These are phyloP conservation scores for Ara ararauna DNA, from an alignment of 2,797 vertebrate genomes.

Conservation along the genomic window DNA sequence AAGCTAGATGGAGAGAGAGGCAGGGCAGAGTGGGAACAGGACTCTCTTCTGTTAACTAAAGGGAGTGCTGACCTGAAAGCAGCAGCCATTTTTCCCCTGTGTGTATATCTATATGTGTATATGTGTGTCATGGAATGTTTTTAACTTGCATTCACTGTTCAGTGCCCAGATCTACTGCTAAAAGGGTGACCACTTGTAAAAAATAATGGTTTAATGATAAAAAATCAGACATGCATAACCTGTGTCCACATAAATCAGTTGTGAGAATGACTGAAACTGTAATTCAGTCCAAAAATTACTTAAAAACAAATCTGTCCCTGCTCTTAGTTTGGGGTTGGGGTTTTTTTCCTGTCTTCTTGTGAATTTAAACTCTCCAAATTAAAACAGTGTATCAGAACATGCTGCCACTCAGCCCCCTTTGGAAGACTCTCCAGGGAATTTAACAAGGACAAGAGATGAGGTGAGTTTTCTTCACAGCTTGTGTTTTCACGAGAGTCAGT, in stretches of 20 bases:
- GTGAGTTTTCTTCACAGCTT: conserved; percentile 63
- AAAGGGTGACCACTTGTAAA: background rate
- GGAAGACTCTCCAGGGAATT: conserved; percentile 77
- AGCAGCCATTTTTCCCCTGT: accelerated
- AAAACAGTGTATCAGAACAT: conserved; percentile 70
- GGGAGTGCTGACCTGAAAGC: background rate
- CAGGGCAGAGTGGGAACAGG: background rate
- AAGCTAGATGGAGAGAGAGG: background rate
- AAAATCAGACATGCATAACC: accelerated
- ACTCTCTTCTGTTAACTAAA: background rate
- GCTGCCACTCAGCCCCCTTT: conserved; percentile 61
- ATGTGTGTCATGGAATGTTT: background rate
- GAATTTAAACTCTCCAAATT: conserved; percentile 44
- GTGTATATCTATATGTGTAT: accelerated
- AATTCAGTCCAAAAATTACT: background rate
- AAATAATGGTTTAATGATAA: background rate
- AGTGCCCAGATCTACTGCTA: background rate
- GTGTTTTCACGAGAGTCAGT: background rate
- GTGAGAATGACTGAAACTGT: background rate
- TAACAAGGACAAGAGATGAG: conserved; percentile 80
- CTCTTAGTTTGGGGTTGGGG: background rate
- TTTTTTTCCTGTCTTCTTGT: background rate
- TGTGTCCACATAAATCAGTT: background rate
- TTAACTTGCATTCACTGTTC: background rate
- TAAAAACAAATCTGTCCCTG: background rate